Conservation (phyloP, 2,113 vertebrate genomes). For the Crotalus helleri region DNA sequence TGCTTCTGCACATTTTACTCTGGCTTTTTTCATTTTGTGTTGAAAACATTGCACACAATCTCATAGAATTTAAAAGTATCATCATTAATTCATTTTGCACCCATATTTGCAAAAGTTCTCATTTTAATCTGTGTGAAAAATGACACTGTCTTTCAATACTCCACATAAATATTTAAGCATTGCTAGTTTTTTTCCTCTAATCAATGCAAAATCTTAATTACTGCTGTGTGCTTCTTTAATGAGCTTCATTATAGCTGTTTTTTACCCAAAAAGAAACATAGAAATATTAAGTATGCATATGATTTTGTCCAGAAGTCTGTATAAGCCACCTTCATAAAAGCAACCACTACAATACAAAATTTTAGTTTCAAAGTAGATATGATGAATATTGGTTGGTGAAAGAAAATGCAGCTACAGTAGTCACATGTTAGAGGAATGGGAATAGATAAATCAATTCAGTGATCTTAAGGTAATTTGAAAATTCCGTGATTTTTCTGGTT, state of each 20-base stretch:
- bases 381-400: background rate
- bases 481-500: background rate
- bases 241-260: background rate
- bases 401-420: background rate
- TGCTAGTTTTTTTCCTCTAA: background rate
- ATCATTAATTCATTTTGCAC: background rate
- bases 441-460: background rate
- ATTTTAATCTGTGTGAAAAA: constrained; percentile 8
- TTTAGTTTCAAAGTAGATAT: background rate
- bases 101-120: background rate
- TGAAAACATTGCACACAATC: background rate
- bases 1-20: constrained; percentile 10
- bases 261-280: background rate
- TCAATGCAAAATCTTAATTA: constrained; percentile 11
- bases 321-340: background rate
- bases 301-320: background rate
- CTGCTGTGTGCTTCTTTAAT: background rate
- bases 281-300: background rate
- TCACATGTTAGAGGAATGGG: background rate
- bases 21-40: background rate
- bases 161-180: constrained; percentile 6
- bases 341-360: background rate
- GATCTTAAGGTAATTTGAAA: background rate
- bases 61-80: constrained; percentile 3
- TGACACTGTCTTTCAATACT: background rate